phyloP scores from a whole-genome alignment of 2,113 vertebrate genomes.

The Ctenodactylus gundi region DNA sequence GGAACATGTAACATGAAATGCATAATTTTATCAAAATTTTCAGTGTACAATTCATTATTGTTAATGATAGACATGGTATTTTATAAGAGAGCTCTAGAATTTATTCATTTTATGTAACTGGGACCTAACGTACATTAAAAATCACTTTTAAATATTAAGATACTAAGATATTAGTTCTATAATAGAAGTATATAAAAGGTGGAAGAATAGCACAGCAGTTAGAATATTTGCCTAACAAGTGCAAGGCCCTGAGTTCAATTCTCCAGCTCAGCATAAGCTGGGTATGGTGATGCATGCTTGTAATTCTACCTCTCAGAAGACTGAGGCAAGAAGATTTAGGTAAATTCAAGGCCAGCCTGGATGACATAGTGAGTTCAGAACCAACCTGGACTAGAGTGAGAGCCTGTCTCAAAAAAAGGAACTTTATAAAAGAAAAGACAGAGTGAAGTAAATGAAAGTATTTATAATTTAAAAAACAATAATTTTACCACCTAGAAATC shows the following conservation, averaged over 20 bases:
- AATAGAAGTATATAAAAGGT: neutral
- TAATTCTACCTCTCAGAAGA: too few species aligned
- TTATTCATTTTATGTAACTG: neutral
- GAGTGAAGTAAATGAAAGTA: neutral
- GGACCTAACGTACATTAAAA: neutral
- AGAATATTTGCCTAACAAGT: too few species aligned
- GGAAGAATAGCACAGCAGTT: too few species aligned
- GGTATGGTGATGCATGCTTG: too few species aligned
- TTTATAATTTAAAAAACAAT: neutral
- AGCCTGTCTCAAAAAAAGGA: too few species aligned
- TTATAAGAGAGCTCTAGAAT: neutral
- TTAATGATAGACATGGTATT: neutral
- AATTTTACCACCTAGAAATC: neutral
- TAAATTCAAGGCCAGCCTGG: too few species aligned
- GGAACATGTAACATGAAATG: neutral
- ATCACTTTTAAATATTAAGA: slow-evolving; percentile 37
- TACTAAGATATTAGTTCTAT: neutral
- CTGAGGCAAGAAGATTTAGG: too few species aligned
- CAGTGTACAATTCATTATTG: neutral
- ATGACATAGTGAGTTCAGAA: too few species aligned
- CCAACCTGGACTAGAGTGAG: too few species aligned
- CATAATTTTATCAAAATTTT: neutral
- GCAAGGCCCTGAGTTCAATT: too few species aligned
- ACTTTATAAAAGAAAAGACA: too few species aligned
- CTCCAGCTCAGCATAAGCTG: too few species aligned